phyloP scores from a whole-genome alignment of 2,797 vertebrate genomes.

The Acanthurus leucopareius region DNA sequence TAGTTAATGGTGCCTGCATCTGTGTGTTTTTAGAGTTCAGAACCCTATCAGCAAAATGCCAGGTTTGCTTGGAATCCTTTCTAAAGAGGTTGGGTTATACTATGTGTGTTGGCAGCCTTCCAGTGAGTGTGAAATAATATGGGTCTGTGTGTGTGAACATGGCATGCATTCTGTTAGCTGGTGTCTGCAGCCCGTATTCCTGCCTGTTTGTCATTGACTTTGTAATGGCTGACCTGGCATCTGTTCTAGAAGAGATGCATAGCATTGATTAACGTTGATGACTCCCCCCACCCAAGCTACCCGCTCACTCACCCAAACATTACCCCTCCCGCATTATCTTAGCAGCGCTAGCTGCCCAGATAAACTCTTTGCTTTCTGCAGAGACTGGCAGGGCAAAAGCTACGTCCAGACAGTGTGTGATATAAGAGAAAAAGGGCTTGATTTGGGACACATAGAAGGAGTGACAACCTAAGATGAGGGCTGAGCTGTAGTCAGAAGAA shows the following conservation, averaged over 20 bases:
- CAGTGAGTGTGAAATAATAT: conserved; percentile 28
- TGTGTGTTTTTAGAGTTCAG: conserved; percentile 10
- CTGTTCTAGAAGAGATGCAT: conserved; percentile 66
- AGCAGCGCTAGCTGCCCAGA: conserved; percentile 73
- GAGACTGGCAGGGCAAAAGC: conserved; percentile 47
- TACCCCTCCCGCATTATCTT: conserved; percentile 70
- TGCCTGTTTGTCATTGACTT: conserved; percentile 47
- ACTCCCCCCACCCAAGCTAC: conserved; percentile 52
- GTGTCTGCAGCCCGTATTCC: conserved; percentile 34
- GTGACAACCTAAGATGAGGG: conserved; percentile 43
- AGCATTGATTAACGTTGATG: conserved; percentile 65
- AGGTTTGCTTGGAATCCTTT: conserved; percentile 46
- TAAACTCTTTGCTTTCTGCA: conserved; percentile 74
- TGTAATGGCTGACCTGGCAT: conserved; percentile 68
- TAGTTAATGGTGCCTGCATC: conserved; percentile 3
- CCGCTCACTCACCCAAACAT: conserved; percentile 72
- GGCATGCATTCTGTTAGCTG: conserved; percentile 34
- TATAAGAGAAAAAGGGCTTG: conserved; percentile 14
- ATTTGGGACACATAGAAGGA: conserved; percentile 25
- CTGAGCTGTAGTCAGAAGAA: conserved; percentile 38
- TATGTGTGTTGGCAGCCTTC: conserved; percentile 37
- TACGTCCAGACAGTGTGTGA: conserved; percentile 39
- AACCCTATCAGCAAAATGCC: conserved; percentile 27
- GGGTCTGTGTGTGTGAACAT: conserved; percentile 35
- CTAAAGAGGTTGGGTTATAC: conserved; percentile 20